A percentile compares a stretch with the other conserved stretches of the same genome.
Conservation (phyloP, 2,113 vertebrate genomes). For the Mionectes macconnelli region DNA sequence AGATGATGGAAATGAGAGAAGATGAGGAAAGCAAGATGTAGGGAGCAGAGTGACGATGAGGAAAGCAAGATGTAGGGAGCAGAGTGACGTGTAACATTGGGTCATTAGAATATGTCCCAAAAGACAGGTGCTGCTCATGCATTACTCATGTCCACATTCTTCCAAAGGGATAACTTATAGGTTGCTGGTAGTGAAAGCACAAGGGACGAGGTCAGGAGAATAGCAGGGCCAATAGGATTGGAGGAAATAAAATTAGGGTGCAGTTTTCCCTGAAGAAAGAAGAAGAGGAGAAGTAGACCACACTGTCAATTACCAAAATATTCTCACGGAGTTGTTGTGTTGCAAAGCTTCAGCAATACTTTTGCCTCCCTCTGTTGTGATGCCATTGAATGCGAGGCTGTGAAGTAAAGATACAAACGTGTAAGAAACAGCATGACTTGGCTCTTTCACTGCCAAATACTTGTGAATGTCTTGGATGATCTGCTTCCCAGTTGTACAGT, state of each 20-base stretch:
- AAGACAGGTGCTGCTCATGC: background rate
- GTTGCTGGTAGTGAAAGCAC: background rate
- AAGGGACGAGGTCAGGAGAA: background rate
- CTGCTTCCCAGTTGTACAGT: background rate
- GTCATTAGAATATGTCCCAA: background rate
- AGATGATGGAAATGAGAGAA: background rate
- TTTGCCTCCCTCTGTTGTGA: conserved; percentile 84
- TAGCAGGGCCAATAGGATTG: rapidly evolving
- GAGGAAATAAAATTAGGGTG: background rate
- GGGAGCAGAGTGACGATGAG: background rate
- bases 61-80: background rate
- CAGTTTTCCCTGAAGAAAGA: background rate
- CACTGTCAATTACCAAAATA: conserved; percentile 84
- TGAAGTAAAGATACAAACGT: background rate
- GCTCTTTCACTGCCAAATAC: background rate
- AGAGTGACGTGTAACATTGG: background rate
- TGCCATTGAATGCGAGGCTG: conserved; percentile 89
- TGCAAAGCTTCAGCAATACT: conserved; percentile 82
- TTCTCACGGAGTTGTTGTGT: conserved; percentile 80
- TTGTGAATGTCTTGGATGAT: background rate
- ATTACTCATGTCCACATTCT: background rate
- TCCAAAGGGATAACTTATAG: background rate
- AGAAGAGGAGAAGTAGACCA: background rate
- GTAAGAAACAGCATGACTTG: background rate
- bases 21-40: background rate